phyloP scores from a whole-genome alignment of 2,797 vertebrate genomes.

The Mastacembelus armatus region DNA sequence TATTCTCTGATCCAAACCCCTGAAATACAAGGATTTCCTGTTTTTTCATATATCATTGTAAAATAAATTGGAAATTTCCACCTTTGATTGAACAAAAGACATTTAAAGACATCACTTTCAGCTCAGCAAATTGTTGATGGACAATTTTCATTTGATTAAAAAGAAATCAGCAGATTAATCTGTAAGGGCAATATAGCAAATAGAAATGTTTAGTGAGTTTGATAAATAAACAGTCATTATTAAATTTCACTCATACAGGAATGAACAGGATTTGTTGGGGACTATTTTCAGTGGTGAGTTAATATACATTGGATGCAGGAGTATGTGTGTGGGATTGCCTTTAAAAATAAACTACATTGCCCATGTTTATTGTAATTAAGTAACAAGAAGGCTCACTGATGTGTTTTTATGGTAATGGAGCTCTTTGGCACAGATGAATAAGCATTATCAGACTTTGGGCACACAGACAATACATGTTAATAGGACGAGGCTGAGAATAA shows the following conservation, averaged over 20 bases:
- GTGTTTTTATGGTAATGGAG: slow-evolving; percentile 8
- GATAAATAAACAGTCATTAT: background rate
- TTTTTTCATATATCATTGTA: background rate
- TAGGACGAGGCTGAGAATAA: too few species aligned
- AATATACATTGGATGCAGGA: slow-evolving; percentile 9
- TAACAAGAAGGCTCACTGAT: slow-evolving; percentile 3
- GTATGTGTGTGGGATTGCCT: slow-evolving; percentile 14
- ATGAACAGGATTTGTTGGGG: background rate
- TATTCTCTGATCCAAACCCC: background rate
- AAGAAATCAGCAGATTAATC: too few species aligned
- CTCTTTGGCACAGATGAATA: background rate
- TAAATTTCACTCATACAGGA: background rate
- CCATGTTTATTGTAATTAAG: slow-evolving; percentile 9
- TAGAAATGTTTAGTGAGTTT: too few species aligned
- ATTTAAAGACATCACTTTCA: background rate
- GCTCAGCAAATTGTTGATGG: background rate
- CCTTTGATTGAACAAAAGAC: background rate
- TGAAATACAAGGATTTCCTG: too few species aligned
- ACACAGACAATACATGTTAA: too few species aligned
- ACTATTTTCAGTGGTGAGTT: background rate
- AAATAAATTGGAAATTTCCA: background rate
- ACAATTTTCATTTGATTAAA: too few species aligned
- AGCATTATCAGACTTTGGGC: background rate
- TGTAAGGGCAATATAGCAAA: too few species aligned
- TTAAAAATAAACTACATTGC: slow-evolving; percentile 12